Evolutionary conservation across 2,113 vertebrate species (phyloP), one percentile per base, ranked within the genome.

Genomic region (Lepisosteus osseus): DNA sequence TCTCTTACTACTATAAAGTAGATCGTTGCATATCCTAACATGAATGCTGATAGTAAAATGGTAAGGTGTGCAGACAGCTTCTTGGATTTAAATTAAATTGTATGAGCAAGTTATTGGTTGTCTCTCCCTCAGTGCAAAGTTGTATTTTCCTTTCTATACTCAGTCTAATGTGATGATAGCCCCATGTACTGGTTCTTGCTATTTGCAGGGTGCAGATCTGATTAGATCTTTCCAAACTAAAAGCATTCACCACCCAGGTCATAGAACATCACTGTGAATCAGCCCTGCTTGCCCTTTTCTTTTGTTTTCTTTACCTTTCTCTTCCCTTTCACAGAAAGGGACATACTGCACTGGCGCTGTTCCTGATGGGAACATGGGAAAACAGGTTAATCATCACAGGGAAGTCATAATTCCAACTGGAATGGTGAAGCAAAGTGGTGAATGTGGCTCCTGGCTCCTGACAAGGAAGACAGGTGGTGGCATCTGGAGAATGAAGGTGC

Each of bases 81-180:
- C 74, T 73, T 82, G 80, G 79, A 29, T 67, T 61, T 73, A 79
- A 80, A 81, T 75, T 72, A 72, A 80, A 71, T 79, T 85, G 74
- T 73, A 84, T 76, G 72, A 75, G 77, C 82, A 56, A 82, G 64
- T 74, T 72, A 55, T 74, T 80, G 80, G 69, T 77, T 84, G 72
- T 85, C 81, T 76, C 74, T 54, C 61, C 73, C 81, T 82, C 83
- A 84, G 85, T 71, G 15, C 66, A 51, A 51, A 9, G 47, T 29
- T 9, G 9, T 79, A 78, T 72, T 77, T 84, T 83, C 77, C 79
- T 62, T 13, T 65, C 47, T 79, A 83, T 80, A 70, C 75, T 7
- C 66, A 54, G 70, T 76, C 82, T 88, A 85, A 87, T 88, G 79
- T 87, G 79, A 84, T 85, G 86, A 86, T 84, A 76, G 82, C 80